phyloP scores from a whole-genome alignment of 2,797 vertebrate genomes.

The Salarias fasciatus region DNA sequence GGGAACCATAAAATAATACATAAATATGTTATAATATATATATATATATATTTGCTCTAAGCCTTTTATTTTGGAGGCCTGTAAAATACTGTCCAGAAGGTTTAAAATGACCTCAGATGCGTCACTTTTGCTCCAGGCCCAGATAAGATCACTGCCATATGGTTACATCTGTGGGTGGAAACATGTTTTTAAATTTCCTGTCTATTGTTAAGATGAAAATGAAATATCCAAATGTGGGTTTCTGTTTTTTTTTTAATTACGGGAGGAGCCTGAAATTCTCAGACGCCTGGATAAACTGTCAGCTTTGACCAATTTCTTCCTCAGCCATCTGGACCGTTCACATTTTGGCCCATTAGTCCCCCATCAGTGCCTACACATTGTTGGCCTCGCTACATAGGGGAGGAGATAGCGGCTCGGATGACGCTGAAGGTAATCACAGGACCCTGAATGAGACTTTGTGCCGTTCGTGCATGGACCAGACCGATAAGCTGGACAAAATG shows the following conservation, averaged over 20 bases:
- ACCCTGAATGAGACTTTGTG: slow-evolving; percentile 56
- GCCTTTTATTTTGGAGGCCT: background rate
- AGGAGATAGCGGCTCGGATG: slow-evolving; percentile 77
- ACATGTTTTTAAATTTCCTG: slow-evolving; percentile 63
- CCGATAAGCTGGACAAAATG: slow-evolving; percentile 61
- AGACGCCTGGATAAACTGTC: slow-evolving; percentile 79
- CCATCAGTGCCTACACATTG: slow-evolving; percentile 76
- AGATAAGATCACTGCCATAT: slow-evolving; percentile 53
- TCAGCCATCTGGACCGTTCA: slow-evolving; percentile 74
- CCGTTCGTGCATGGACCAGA: slow-evolving; percentile 48
- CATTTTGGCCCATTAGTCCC: slow-evolving; percentile 78
- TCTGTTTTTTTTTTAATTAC: slow-evolving; percentile 65
- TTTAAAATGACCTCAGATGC: slow-evolving; percentile 6
- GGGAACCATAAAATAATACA: too few relatives aligned
- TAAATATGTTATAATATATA: too few relatives aligned
- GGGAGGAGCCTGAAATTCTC: slow-evolving; percentile 71
- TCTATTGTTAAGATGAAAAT: slow-evolving; percentile 67
- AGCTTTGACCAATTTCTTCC: slow-evolving; percentile 74
- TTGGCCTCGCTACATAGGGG: slow-evolving; percentile 81
- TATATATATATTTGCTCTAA: background rate
- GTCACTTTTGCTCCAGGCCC: slow-evolving; percentile 28
- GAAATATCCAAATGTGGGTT: slow-evolving; percentile 67
- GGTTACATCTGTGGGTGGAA: slow-evolving; percentile 51
- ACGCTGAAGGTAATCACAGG: slow-evolving; percentile 79
- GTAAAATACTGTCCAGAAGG: slow-evolving; percentile 8